Conservation (phyloP, 2,113 vertebrate genomes). For the Oxygymnocypris stewartii region DNA sequence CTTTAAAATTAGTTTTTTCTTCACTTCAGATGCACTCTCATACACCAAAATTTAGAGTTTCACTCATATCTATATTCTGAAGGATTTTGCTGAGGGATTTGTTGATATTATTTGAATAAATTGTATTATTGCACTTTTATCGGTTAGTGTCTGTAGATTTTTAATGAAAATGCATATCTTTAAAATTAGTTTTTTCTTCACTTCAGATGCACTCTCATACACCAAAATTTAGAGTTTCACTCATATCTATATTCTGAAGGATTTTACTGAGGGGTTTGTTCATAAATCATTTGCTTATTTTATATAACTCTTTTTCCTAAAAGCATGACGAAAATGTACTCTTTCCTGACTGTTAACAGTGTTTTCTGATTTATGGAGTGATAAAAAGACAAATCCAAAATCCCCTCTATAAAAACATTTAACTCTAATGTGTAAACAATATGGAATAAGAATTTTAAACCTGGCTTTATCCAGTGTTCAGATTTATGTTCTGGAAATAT, state of each 20-base stretch:
- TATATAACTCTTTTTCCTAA: neutral
- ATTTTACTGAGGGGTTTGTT: neutral
- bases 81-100: no score
- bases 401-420: neutral
- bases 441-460: neutral
- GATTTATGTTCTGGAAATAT: neutral
- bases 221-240: neutral
- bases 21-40: no score
- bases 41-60: no score
- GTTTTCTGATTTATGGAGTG: neutral
- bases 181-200: neutral
- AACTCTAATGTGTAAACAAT: neutral
- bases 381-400: neutral
- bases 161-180: neutral
- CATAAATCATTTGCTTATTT: neutral
- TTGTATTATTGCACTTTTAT: no score
- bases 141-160: no score
- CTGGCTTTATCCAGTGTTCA: neutral
- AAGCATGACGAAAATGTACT: neutral
- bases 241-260: neutral
- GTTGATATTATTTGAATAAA: no score
- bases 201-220: neutral
- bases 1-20: no score
- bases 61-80: no score
- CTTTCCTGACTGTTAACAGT: neutral